Evolutionary conservation across 30 jellyfish, hydroid and myxozoan genomes (phyloP), one percentile per base, ranked within the genome.

Genomic region (Turritopsis rubra): DNA sequence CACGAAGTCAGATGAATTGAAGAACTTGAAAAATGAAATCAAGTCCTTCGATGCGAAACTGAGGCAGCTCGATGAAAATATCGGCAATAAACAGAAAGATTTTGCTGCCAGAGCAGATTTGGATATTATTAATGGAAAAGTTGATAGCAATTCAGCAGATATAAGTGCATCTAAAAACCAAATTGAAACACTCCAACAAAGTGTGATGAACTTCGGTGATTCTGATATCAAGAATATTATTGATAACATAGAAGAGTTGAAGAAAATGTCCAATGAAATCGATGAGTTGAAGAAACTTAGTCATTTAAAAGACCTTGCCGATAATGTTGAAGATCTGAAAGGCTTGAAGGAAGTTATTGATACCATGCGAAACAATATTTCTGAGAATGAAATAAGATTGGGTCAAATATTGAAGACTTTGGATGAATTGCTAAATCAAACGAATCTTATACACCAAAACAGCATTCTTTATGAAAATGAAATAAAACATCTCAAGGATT

Each of bases 291-390:
- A 71, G 65, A 74, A 74, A 30, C 24, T 74, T 16, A 74, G 82
- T 74, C 65, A 74, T 16, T 29, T 74, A 71, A 74, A 74, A 30
- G 71, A 74, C 41, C 82, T 74, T 1, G 82, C 82, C 27, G 82
- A 74, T 74, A 74, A 74, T 30, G 82, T 74, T 7, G 65, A 74
- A 16, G 65, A 29, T 30, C 71, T 74, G 27, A 74, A 74, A 74
- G 53, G 65, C n/a, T 13, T 74, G 18, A 74, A 74, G 17, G 24
- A 26, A 0, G 53, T 65, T 21, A 30, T 74, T 29, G 82, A 74
- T 52, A 30, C 28, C 72, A 23, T 24, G 65, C 16, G 9, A 71
- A 29, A 74, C 7, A 71, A 74, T 22, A 68, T 68, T 23, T 27
- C 28, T 8, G 31, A 68, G 77, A 27, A 27, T n/a, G 30, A 68